A percentile compares a stretch with the other conserved stretches of the same genome.
Conservation (phyloP, 2,797 vertebrate species). For the Echiichthys vipera region DNA sequence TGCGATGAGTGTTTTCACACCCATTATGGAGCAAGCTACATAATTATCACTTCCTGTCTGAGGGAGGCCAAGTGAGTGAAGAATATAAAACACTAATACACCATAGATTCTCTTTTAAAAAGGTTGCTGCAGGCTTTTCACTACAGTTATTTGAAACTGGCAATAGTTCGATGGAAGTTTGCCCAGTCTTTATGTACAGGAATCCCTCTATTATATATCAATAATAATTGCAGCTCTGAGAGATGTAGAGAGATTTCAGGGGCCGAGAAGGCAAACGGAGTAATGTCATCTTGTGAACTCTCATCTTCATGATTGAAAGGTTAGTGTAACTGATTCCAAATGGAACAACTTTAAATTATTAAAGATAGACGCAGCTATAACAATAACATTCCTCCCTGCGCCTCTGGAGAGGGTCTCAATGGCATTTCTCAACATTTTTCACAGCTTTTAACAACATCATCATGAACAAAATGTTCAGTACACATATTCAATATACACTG, state of each 20-base stretch:
- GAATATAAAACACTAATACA: background rate
- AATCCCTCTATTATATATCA: constrained; percentile 19
- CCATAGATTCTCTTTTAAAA: constrained; percentile 7
- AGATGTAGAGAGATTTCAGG: background rate
- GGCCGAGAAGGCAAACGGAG: too few relatives aligned
- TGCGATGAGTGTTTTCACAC: constrained; percentile 72
- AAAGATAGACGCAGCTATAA: constrained; percentile 31
- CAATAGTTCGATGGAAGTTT: background rate
- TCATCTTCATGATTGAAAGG: constrained; percentile 17
- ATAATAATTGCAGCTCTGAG: constrained; percentile 11
- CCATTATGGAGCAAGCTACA: constrained; percentile 67
- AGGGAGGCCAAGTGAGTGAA: constrained; percentile 44
- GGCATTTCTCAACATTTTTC: constrained; percentile 29
- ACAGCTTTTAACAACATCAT: constrained; percentile 20
- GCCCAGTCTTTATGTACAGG: constrained; percentile 1
- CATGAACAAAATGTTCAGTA: constrained; percentile 20
- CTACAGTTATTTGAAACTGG: constrained; percentile 7
- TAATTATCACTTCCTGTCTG: constrained; percentile 76
- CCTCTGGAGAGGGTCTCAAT: background rate
- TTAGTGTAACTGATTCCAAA: constrained; percentile 12
- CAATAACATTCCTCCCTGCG: constrained; percentile 4
- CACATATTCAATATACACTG: constrained; percentile 15
- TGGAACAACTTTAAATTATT: constrained; percentile 19
- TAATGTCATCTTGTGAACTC: constrained; percentile 22
- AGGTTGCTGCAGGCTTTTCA: background rate